These are phyloP conservation scores for Thecophora atra DNA, from an alignment of 2,888 invertebrate genomes.

Conservation along the genomic window DNA sequence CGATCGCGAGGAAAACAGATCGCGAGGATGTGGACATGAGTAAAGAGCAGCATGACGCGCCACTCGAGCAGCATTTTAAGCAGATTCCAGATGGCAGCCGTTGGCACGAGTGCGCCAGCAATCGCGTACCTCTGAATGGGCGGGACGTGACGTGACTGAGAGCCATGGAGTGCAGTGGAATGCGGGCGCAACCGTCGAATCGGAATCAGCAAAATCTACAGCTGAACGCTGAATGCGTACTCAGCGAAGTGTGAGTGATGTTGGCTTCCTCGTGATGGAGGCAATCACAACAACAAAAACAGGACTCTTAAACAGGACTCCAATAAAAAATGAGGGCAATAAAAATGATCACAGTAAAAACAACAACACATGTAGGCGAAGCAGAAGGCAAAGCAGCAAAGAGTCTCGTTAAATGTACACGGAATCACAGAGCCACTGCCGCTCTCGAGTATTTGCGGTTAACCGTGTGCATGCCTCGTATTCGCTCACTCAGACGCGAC, in stretches of 20 bases:
- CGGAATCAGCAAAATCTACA: slow-evolving; percentile 40
- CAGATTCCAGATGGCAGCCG: slow-evolving; percentile 9
- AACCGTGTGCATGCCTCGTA: slow-evolving; percentile 3
- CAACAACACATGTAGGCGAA: neutral
- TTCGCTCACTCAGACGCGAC: slow-evolving; percentile 39
- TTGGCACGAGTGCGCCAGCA: neutral
- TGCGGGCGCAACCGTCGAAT: slow-evolving; percentile 39
- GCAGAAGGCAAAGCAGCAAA: slow-evolving; percentile 1
- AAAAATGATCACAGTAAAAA: neutral
- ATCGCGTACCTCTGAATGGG: slow-evolving; percentile 31
- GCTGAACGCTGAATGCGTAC: neutral
- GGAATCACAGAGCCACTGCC: slow-evolving; percentile 11
- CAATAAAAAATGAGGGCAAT: neutral
- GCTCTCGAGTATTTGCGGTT: neutral
- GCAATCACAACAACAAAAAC: slow-evolving; percentile 26
- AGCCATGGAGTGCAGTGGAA: slow-evolving; percentile 37
- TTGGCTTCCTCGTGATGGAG: slow-evolving; percentile 38
- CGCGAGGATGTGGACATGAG: slow-evolving; percentile 16
- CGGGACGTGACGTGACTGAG: slow-evolving; percentile 41
- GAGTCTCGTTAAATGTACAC: slow-evolving; percentile 4
- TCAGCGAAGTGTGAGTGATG: slow-evolving; percentile 27
- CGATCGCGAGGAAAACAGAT: slow-evolving; percentile 18
- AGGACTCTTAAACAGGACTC: neutral
- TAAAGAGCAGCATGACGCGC: neutral
- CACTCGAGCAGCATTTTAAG: slow-evolving; percentile 35